These are phyloP conservation scores for Phyllostomus discolor DNA, from an alignment of 2,113 vertebrate species.

Conservation along the genomic window DNA sequence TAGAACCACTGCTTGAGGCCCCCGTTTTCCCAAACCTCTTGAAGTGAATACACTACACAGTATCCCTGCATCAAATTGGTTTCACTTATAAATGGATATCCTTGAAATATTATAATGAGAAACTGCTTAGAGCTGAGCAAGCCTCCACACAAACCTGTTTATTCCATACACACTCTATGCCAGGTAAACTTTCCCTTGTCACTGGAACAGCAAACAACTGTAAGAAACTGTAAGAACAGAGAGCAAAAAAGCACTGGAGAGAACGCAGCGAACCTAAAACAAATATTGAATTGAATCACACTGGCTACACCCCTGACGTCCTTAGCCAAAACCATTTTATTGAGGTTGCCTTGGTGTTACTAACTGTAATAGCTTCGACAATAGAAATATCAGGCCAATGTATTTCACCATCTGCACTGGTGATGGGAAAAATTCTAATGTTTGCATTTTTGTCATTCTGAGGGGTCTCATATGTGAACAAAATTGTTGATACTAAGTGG, in stretches of 20 bases:
- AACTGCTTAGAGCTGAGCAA: background rate
- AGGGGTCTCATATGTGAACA: background rate
- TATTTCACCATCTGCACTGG: background rate
- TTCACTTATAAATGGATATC: background rate
- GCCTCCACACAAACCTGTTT: background rate
- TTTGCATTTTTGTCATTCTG: background rate
- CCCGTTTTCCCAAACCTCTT: background rate
- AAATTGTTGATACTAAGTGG: background rate
- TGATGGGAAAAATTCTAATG: background rate
- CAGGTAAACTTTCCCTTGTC: background rate
- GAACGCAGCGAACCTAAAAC: background rate
- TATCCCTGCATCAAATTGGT: background rate
- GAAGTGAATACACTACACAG: background rate
- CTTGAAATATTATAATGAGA: background rate
- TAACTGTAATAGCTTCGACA: background rate
- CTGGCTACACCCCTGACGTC: background rate
- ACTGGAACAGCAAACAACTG: background rate
- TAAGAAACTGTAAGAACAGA: background rate
- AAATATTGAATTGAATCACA: background rate
- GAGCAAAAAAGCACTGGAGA: background rate
- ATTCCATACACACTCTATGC: background rate
- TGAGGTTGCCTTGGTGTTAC: background rate
- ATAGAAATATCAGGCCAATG: background rate
- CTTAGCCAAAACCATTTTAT: background rate
- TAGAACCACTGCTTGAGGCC: background rate